Percentiles rank a stretch among this genome's conserved stretches.
Evolutionary conservation across 2,797 vertebrate species (phyloP).

Genomic region (Psittacula derbiana): DNA sequence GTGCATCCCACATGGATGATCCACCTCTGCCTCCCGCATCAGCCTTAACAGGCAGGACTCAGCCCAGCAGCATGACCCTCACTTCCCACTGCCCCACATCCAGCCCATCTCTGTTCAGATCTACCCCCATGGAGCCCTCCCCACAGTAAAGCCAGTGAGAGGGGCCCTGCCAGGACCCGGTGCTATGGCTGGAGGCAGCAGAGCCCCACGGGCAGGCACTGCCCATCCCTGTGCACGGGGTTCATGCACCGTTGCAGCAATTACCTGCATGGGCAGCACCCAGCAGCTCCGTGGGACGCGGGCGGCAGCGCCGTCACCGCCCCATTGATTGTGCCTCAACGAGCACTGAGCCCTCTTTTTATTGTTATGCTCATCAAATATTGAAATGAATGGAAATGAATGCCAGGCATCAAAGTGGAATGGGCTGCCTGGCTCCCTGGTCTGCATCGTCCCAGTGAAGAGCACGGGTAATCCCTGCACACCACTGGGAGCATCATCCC

Average conservation of each 20-base stretch:
- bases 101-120: fast-evolving
- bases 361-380: background rate
- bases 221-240: background rate
- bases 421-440: background rate
- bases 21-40: background rate
- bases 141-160: background rate
- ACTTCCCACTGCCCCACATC: background rate
- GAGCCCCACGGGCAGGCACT: background rate
- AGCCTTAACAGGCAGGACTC: background rate
- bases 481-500: background rate
- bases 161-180: fast-evolving
- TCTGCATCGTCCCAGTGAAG: background rate
- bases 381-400: slow-evolving; percentile 4
- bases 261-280: slow-evolving; percentile 9
- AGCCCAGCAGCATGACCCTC: background rate
- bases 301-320: background rate
- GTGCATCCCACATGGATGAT: fast-evolving
- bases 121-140: background rate
- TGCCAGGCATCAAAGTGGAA: background rate
- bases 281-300: background rate
- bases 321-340: background rate
- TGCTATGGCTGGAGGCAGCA: fast-evolving
- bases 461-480: background rate
- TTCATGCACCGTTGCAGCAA: background rate
- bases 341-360: background rate